Evolutionary conservation across 2,888 invertebrate genomes (phyloP).

Genomic region (Lasioglossum lativentre): DNA sequence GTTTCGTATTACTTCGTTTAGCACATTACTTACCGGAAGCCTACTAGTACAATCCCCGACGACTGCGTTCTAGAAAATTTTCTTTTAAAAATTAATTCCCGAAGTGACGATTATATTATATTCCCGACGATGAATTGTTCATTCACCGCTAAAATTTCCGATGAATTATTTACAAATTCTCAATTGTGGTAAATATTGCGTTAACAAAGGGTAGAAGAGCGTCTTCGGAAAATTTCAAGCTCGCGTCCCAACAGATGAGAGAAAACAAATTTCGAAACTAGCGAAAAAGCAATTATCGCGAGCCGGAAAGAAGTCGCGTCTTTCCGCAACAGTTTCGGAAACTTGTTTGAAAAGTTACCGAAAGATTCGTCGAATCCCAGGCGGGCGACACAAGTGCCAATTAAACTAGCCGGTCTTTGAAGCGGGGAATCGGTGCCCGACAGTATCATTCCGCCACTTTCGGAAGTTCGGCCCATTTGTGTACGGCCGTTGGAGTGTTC

Average conservation of each 20-base stretch:
- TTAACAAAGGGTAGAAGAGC: no score
- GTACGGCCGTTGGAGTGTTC: constrained; percentile 2
- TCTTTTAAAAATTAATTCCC: background rate
- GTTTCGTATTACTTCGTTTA: background rate
- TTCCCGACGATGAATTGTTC: background rate
- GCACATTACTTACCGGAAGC: background rate
- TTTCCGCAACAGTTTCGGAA: background rate
- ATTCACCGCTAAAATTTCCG: background rate
- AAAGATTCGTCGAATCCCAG: constrained; percentile 2
- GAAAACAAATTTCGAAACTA: background rate
- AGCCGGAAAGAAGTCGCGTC: constrained; percentile 1
- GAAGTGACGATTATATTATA: background rate
- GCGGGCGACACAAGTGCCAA: constrained; percentile 3
- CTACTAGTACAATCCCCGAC: background rate
- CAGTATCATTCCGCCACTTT: constrained; percentile 32
- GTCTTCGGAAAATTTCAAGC: background rate
- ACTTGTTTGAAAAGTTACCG: constrained; percentile 10
- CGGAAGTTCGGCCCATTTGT: constrained; percentile 35
- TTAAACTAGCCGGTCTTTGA: constrained; percentile 11
- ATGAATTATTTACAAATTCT: background rate
- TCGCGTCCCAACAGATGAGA: background rate
- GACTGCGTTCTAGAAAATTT: background rate
- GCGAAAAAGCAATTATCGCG: background rate
- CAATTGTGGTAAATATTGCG: background rate
- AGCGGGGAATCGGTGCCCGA: constrained; percentile 15